Percentiles rank a stretch among this genome's conserved stretches.
phyloP scores from a whole-genome alignment of 2,113 vertebrate species.

The Tilapia sparmanii region DNA sequence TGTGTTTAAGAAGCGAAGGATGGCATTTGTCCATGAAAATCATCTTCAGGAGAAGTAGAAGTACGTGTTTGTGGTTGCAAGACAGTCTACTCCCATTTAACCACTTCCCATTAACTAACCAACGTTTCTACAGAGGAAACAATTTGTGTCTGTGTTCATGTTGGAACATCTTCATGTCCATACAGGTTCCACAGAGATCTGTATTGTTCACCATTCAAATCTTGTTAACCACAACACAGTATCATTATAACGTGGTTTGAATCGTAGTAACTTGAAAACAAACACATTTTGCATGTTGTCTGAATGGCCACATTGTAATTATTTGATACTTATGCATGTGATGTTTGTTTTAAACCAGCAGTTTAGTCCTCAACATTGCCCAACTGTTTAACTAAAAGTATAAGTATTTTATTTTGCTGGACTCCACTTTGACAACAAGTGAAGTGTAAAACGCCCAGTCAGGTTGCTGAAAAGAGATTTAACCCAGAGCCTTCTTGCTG shows the following conservation, averaged over 20 bases:
- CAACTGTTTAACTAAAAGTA: neutral
- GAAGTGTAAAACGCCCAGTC: neutral
- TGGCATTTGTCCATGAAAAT: neutral
- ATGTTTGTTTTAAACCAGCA: neutral
- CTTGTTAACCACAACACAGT: neutral
- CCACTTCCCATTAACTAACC: neutral
- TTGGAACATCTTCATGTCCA: neutral
- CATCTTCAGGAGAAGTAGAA: neutral
- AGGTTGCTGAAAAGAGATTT: neutral
- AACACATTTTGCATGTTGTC: neutral
- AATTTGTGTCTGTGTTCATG: neutral
- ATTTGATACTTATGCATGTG: neutral
- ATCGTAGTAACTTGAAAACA: neutral
- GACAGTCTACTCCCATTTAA: neutral
- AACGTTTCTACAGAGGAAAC: neutral
- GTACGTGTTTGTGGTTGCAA: neutral
- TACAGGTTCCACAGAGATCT: neutral
- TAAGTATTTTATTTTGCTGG: neutral
- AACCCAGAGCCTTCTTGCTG: neutral
- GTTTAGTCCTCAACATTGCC: neutral
- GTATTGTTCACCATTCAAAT: neutral
- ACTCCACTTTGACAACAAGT: neutral
- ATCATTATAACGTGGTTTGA: neutral
- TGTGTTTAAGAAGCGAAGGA: neutral
- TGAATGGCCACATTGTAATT: neutral